A percentile compares a stretch with the other conserved stretches of the same genome.
Conservation (phyloP, 2,113 vertebrate species). For the Chrysemys picta region DNA sequence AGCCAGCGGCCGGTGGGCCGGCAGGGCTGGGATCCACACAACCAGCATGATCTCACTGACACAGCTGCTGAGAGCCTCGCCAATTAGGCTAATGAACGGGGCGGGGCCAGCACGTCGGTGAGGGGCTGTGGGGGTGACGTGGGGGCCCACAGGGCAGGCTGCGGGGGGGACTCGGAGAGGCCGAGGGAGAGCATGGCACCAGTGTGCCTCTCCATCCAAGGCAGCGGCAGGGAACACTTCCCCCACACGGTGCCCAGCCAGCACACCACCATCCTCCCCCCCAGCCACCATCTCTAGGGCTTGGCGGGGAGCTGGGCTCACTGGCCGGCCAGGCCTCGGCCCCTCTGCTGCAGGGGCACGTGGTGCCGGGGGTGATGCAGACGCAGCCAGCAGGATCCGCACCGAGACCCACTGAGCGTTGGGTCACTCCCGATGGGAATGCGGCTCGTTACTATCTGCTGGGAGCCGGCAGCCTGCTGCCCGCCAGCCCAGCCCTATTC, state of each 20-base stretch:
- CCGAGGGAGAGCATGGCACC: neutral
- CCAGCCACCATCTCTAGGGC: neutral
- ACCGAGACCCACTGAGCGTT: neutral
- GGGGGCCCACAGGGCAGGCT: too few relatives aligned
- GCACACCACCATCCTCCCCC: neutral
- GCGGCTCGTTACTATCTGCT: neutral
- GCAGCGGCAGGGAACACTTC: neutral
- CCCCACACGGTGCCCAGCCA: neutral
- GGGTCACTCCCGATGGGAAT: neutral
- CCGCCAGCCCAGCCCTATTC: neutral
- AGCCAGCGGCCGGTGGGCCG: neutral
- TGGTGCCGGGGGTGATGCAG: neutral
- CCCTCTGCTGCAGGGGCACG: neutral
- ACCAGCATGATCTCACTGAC: neutral
- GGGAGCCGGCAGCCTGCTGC: neutral
- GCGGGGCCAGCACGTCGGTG: neutral
- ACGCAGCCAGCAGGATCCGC: neutral
- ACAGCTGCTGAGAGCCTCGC: neutral
- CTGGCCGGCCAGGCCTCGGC: neutral
- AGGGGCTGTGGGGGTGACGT: neutral
- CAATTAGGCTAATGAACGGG: neutral
- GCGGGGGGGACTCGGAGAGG: neutral
- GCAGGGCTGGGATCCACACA: neutral
- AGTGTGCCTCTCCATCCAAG: neutral
- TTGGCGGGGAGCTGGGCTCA: neutral